Percentiles rank a stretch among this genome's conserved stretches.
Evolutionary conservation across 2,113 vertebrate genomes (phyloP).

Genomic region (Rhombomys opimus): DNA sequence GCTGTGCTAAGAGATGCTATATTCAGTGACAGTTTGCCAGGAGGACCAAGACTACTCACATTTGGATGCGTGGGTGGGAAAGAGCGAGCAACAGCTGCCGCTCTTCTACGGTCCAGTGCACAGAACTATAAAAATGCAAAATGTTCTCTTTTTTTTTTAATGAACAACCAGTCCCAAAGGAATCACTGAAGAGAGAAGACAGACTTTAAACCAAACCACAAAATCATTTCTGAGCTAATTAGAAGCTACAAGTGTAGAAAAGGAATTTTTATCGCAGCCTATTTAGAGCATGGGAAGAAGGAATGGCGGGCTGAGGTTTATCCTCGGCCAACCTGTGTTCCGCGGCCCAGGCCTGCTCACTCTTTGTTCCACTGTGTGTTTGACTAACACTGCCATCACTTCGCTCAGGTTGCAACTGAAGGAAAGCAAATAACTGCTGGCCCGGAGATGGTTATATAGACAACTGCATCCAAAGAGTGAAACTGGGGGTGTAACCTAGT

Average conservation of each 20-base stretch:
- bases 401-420: not conserved
- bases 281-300: constrained; percentile 48
- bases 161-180: constrained; percentile 77
- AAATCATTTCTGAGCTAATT: constrained; percentile 75
- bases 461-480: not conserved
- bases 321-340: not conserved
- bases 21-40: constrained; percentile 57
- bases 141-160: constrained; percentile 55
- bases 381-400: not conserved
- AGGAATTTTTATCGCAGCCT: constrained; percentile 46
- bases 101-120: constrained; percentile 64
- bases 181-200: constrained; percentile 69
- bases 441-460: not conserved
- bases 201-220: constrained; percentile 66
- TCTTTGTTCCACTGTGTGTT: not conserved
- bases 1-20: not conserved
- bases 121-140: constrained; percentile 77
- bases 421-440: not conserved
- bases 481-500: not conserved
- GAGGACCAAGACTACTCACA: constrained; percentile 66
- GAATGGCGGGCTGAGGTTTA: not conserved
- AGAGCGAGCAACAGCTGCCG: constrained; percentile 75
- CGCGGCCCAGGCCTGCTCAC: not conserved
- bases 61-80: constrained; percentile 59
- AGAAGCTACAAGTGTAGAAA: constrained; percentile 65